Evolutionary conservation across 2,888 invertebrate genomes (phyloP), one percentile per base, ranked within the genome.

Genomic region (Scaptomyza caliginosa): DNA sequence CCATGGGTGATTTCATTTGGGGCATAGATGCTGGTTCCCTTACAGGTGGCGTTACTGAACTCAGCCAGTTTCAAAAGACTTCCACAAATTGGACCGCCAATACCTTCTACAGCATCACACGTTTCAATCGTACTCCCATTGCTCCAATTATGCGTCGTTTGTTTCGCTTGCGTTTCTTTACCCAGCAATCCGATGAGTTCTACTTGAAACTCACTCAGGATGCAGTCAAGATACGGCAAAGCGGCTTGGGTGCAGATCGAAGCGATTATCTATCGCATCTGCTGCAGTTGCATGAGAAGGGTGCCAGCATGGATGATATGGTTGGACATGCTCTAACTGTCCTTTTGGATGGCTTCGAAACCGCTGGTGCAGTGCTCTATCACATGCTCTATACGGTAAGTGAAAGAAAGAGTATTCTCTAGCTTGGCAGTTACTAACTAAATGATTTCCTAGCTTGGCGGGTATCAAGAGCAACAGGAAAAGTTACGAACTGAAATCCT

Each of bases 151-250:
- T 86, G 10, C 67, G 71, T 0, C 63, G 56, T 24, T 16, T 77
- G 24, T 28, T 77, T 3, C 42, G 63, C 2, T 50, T 88, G 68
- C 81, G 85, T 0, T 73, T 89, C 32, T 83, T 78, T 6, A 58
- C 69, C 3, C 92, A 90, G 0, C 94, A 93, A 3, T 97, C 98
- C 87, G 96, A 89, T 43, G 49, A 58, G 0, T 90, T 89, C 62
- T 90, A 88, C 30, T 59, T 68, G 8, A 59, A 74, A n/a, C 63
- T 90, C 3, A 86, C 86, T 4, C 66, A 63, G 3, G 83, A 90
- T 46, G 89, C 91, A 0, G 57, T 85, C 0, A 62, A 75, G 2
- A 13, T 88, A 36, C 75, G 91, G 2, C 57, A 32, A 11, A 55
- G 43, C 10, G 67, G 77, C 32, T 23, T 4, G 5, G 65, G 68